phyloP scores from a whole-genome alignment of 2,888 invertebrate species.

The Tiphia femorata region DNA sequence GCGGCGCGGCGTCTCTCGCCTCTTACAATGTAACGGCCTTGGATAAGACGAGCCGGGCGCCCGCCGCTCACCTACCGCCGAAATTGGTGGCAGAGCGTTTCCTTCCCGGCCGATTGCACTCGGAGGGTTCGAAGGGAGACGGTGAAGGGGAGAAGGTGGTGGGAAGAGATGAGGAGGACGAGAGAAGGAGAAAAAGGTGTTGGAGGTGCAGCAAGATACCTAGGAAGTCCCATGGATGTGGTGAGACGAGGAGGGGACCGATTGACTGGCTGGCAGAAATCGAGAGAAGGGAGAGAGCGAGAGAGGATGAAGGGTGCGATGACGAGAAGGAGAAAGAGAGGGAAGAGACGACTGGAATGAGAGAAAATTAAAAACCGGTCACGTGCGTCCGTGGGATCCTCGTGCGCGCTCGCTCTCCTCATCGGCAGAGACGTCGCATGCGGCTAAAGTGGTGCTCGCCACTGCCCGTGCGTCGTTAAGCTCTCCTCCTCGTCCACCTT shows the following conservation, averaged over 20 bases:
- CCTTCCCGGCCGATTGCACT: slow-evolving; percentile 15
- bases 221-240: too few species aligned
- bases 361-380: slow-evolving; percentile 3
- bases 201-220: too few species aligned
- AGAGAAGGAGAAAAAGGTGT: too few species aligned
- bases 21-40: slow-evolving; percentile 54
- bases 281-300: neutral
- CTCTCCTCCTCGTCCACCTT: neutral
- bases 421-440: too few species aligned
- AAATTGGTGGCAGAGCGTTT: slow-evolving; percentile 44
- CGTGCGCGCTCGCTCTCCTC: too few species aligned
- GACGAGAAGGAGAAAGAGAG: neutral
- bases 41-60: slow-evolving; percentile 35
- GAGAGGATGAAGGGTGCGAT: neutral
- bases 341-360: neutral
- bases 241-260: too few species aligned
- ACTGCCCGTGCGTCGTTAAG: too few species aligned
- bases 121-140: too few species aligned
- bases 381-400: neutral
- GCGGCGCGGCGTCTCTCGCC: slow-evolving; percentile 14
- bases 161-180: neutral
- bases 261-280: neutral
- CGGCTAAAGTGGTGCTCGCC: too few species aligned
- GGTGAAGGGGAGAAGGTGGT: neutral
- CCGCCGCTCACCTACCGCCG: slow-evolving; percentile 49